phyloP scores from a whole-genome alignment of 2,797 vertebrate species.

The Natrix natrix region DNA sequence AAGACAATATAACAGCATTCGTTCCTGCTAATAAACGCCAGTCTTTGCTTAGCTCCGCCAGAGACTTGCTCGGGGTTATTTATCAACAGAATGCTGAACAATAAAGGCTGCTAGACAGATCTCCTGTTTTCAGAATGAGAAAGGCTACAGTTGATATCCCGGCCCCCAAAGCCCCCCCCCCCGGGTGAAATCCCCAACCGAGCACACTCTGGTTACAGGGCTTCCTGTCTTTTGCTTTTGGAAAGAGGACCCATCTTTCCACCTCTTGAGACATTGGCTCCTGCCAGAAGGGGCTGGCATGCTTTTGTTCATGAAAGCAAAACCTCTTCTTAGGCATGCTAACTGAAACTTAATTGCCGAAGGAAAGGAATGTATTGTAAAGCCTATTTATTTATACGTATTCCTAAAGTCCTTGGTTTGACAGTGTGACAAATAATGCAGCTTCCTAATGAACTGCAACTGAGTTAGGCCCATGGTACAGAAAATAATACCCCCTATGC shows the following conservation, averaged over 20 bases:
- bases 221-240: constrained; percentile 9
- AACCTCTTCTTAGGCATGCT: background rate
- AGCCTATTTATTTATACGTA: background rate
- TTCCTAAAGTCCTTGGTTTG: background rate
- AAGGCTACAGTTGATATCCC: constrained; percentile 21
- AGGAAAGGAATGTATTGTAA: background rate
- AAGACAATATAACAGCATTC: constrained; percentile 30
- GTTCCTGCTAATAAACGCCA: constrained; percentile 35
- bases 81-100: constrained; percentile 40
- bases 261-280: constrained; percentile 1
- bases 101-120: constrained; percentile 34
- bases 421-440: background rate
- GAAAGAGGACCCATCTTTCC: background rate
- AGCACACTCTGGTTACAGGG: constrained; percentile 9
- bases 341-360: constrained; percentile 14
- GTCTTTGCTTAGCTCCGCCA: constrained; percentile 32
- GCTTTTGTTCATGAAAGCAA: background rate
- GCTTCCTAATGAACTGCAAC: background rate
- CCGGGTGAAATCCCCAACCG: background rate
- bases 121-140: constrained; percentile 28
- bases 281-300: constrained; percentile 6
- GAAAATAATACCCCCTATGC: background rate
- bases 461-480: background rate
- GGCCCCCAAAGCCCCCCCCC: background rate
- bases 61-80: constrained; percentile 34